Percentiles rank a stretch among this genome's conserved stretches.
These are phyloP conservation scores for Stictonetta naevosa DNA, from an alignment of 2,113 vertebrate species.

Conservation along the genomic window DNA sequence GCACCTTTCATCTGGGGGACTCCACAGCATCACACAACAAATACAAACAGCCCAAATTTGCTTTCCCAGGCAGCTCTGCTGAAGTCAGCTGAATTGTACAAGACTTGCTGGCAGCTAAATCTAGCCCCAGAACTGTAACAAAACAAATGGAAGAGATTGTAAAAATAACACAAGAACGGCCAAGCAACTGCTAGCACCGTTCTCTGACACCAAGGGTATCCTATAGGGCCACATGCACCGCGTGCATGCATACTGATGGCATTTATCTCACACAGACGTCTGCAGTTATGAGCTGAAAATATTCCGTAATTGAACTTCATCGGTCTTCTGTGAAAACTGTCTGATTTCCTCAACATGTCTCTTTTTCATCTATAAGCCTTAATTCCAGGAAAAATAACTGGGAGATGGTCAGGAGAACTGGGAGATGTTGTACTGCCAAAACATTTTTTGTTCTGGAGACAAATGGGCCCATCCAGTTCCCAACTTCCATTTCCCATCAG, in stretches of 20 bases:
- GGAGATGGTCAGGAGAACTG: background rate
- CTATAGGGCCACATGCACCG: accelerated
- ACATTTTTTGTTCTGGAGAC: background rate
- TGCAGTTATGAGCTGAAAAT: background rate
- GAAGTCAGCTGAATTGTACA: background rate
- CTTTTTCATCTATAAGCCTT: background rate
- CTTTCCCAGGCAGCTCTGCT: background rate
- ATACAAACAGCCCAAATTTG: background rate
- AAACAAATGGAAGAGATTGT: background rate
- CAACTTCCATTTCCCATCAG: background rate
- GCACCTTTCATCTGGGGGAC: background rate
- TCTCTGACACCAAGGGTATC: background rate
- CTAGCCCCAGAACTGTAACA: background rate
- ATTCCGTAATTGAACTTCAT: accelerated
- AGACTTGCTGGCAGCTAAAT: background rate
- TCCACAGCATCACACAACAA: background rate
- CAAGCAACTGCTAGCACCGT: background rate
- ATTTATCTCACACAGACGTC: background rate
- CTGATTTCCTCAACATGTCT: background rate
- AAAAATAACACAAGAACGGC: background rate
- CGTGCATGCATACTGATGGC: background rate
- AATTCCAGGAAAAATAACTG: background rate
- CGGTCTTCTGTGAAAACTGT: background rate
- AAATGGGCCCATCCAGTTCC: background rate
- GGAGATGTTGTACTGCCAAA: background rate